Base-by-base conservation (phyloP, 1,140 invertebrate genomes). In the Druon quercuslanigerum region DNA sequence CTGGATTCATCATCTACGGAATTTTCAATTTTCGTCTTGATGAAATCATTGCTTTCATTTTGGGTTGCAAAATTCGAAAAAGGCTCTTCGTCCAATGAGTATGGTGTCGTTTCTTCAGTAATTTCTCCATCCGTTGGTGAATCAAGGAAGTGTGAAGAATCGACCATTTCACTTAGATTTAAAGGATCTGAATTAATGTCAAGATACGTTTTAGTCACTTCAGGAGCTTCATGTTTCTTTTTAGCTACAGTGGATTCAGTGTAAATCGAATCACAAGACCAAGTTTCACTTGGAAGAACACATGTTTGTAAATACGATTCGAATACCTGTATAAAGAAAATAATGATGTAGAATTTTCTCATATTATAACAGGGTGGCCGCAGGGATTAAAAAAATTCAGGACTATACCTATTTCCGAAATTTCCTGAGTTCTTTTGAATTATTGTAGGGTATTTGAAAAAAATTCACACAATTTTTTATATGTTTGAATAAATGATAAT, bases 291-390 rank as follows among this genome's bases (percentile, higher is more conserved):
- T 9, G 92, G 89, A 40, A 92, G 50, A 7, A 92, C 91, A 76
- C 92, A 93, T 33, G 90, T 87, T 74, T 87, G 84, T 20, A 92
- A 82, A 82, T 89, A 88, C 17, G 90, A 87, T 54, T 93, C 90
- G 77, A 92, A 93, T 12, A 93, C 84, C 90, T 91, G 71, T 75
- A 74, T 73, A 80, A 82, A 57, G 12, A 50, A 71, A 73, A 66
- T 40, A 51, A 70, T 54, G 72, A 66, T 1, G 25, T 33, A 33
- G 25, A 33, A 3, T 33, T 33, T 33, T 33, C 25, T 33, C 25
- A 5, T 33, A 33, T 33, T 33, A 33, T 33, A 33, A 33, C 25
- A 33, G 25, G 25, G 3, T 33, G 25, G 25, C 25, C 25, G 5
- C 25, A 33, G 5, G n/a, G n/a, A 5, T 33, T 4, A 33, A 4